phyloP scores from a whole-genome alignment of 2,888 invertebrate species.

The Heliconius charithonia region DNA sequence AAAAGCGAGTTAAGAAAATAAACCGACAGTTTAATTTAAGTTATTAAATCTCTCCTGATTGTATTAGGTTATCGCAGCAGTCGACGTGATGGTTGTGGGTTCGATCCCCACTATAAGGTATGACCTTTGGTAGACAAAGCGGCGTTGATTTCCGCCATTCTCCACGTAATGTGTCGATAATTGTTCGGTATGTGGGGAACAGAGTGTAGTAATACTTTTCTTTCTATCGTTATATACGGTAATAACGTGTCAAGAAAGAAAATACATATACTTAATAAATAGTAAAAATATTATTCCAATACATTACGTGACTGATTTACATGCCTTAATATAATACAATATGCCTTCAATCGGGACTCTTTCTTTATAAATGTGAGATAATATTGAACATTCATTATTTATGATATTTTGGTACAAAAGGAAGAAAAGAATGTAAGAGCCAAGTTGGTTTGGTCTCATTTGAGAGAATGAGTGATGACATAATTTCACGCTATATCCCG shows the following conservation, averaged over 20 bases:
- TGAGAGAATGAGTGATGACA: no score
- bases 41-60: no score
- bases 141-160: background rate
- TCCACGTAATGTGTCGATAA: background rate
- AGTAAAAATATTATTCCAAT: constrained; percentile 5
- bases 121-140: background rate
- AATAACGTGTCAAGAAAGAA: background rate
- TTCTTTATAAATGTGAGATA: background rate
- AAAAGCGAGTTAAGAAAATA: no score
- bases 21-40: no score
- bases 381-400: background rate
- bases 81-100: background rate
- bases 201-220: background rate
- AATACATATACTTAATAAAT: background rate
- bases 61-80: no score
- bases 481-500: no score
- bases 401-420: background rate
- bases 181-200: background rate
- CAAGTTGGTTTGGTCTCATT: no score
- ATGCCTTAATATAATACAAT: background rate
- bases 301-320: background rate
- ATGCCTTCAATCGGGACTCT: background rate
- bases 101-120: background rate
- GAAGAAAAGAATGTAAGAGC: background rate
- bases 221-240: background rate